Evolutionary conservation across 2,888 invertebrate genomes (phyloP), one percentile per base, ranked within the genome.

Genomic region (Cryptops parisi): DNA sequence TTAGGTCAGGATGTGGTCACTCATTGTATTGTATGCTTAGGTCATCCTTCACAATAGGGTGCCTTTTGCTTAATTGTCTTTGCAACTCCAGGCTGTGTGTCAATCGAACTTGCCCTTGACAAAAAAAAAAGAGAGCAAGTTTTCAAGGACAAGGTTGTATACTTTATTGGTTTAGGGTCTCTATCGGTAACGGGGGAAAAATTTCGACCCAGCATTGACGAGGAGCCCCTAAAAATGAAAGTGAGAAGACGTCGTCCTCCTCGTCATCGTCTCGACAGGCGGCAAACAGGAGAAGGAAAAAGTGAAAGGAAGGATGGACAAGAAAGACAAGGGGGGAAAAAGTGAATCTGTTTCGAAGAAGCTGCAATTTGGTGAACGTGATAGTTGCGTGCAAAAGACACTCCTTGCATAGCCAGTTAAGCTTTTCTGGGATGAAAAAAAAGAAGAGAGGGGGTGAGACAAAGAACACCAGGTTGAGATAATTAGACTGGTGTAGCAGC

Each of bases 111-210:
- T 41, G 41, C 40, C 21, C 50, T 41, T 17, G 25, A 21, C 40
- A 50, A 33, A 25, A n/a, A n/a, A n/a, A n/a, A n/a, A n/a, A n/a
- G n/a, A n/a, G n/a, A n/a, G n/a, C n/a, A n/a, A n/a, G n/a, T 41
- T 50, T 50, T 50, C 50, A 50, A 50, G 50, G 50, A 39, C 50
- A 50, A 41, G 50, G 50, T 50, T 50, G 50, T 24, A 25, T 41
- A 41, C 24, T 50, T 50, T 50, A 50, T 50, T 50, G 50, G 24
- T 50, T 23, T 26, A 41, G 39, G 26, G 50, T 38, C 19, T n/a
- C 27, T 48, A 38, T 33, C 27, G 38, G 48, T 33, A 48, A 48
- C 33, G 15, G 33, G 33, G 9, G 15, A 33, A n/a, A n/a, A n/a
- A n/a, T n/a, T n/a, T n/a, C n/a, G n/a, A n/a, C n/a, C n/a, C n/a